Evolutionary conservation across 1,140 invertebrate species (phyloP).

Genomic region (Metaphire vulgaris): DNA sequence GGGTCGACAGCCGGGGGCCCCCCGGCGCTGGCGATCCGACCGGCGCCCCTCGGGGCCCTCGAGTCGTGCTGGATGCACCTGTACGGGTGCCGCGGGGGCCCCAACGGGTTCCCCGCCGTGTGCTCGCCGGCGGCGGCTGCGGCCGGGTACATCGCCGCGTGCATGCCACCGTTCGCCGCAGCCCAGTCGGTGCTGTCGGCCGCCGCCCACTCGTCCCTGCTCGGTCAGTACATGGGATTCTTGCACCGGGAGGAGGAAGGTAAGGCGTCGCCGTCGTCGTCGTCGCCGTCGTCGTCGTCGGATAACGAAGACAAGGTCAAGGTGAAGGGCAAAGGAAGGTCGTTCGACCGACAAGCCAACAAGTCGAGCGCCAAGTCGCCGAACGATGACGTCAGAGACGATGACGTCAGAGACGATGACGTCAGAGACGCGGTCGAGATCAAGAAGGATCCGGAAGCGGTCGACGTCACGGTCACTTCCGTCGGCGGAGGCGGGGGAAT

Average conservation of each 20-base stretch:
- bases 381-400: too few species aligned
- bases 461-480: too few species aligned
- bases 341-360: too few species aligned
- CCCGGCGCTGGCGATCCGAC: background rate
- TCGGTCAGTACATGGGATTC: background rate
- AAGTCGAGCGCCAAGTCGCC: too few species aligned
- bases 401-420: too few species aligned
- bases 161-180: background rate
- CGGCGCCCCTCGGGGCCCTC: background rate
- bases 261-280: background rate
- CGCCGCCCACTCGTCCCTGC: background rate
- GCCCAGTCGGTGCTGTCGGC: background rate
- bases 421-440: too few species aligned
- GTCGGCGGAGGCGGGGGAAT: slow-evolving; percentile 34
- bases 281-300: background rate
- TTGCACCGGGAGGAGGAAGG: background rate
- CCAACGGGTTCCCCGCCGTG: background rate
- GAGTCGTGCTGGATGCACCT: background rate
- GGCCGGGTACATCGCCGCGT: background rate
- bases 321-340: too few species aligned
- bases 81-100: background rate
- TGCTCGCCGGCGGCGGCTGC: background rate
- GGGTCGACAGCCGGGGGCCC: background rate
- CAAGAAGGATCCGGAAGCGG: too few species aligned
- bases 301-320: too few species aligned